Conservation (phyloP, 2,113 vertebrate genomes). For the Noturus placidus region DNA sequence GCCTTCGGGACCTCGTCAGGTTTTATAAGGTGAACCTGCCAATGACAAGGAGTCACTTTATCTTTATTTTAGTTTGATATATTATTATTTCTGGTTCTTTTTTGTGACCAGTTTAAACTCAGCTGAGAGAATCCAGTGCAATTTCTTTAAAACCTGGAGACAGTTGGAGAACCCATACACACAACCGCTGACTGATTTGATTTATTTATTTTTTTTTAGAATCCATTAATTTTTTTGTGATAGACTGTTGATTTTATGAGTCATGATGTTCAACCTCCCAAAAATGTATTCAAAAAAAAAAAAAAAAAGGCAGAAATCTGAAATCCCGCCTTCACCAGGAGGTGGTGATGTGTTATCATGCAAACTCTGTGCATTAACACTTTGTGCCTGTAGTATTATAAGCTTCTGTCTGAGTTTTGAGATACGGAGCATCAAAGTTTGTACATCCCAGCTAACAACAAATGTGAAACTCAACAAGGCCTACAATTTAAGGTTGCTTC, state of each 20-base stretch:
- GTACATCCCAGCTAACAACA: background rate
- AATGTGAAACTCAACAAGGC: background rate
- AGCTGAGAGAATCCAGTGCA: background rate
- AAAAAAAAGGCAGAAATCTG: background rate
- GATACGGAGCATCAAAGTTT: background rate
- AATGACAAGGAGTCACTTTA: background rate
- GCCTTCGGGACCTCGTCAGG: conserved; percentile 89
- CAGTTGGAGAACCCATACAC: background rate
- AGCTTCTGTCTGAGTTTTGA: background rate
- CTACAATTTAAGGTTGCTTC: background rate
- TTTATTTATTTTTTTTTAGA: background rate
- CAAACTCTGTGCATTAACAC: background rate
- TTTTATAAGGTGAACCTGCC: conserved; percentile 90
- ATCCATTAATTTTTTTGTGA: background rate
- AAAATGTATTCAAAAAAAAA: background rate
- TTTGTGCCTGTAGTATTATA: background rate
- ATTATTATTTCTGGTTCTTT: background rate
- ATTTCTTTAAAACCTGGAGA: background rate
- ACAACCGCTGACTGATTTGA: background rate
- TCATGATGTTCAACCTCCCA: background rate
- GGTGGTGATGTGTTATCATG: background rate
- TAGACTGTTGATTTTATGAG: background rate
- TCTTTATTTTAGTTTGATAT: background rate
- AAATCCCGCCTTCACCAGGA: background rate
- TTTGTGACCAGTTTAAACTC: background rate